Evolutionary conservation across 2,888 invertebrate species (phyloP), one percentile per base, ranked within the genome.

Genomic region (Ochropleura plecta): DNA sequence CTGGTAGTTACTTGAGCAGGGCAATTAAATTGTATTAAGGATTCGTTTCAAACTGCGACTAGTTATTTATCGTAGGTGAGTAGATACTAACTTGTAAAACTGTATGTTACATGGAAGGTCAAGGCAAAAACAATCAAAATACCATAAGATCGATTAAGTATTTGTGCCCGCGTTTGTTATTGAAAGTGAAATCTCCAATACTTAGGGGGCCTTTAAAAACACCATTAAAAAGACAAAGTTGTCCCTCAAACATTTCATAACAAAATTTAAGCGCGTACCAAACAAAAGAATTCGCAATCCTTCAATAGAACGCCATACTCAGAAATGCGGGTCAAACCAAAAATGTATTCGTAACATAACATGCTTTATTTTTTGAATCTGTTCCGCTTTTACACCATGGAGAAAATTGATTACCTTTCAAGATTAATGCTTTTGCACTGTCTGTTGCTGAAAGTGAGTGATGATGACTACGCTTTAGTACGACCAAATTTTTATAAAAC

Each of bases 381-480:
- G 60, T 75, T 78, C 68, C 59, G 9, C 51, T 76, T 76, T 66
- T 69, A 67, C 62, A 76, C 62, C 70, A 66, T 66, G 67, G 73
- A 63, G 65, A 84, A 80, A 84, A 88, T 86, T 79, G 83, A 84
- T 83, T 79, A 79, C 81, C 76, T 80, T 73, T 46, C 60, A 78
- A 80, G 84, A 88, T 88, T 85, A 82, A 88, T 88, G 78, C 70
- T 79, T 70, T 79, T 71, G 83, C 77, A 74, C 82, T 84, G 76
- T 74, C 78, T 79, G 73, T 49, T 62, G 67, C 66, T 75, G 80
- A 78, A 72, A 82, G 84, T 83, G 85, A 89, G 69, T 83, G 81
- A 88, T 86, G 79, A 79, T 70, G 70, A 70, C 62, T 66, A 79
- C 79, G 67, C 62, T 79, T 79, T 73, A 53, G 62, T 65, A 18